Base-by-base conservation (phyloP, 2,888 invertebrate genomes). In the Andrena bucephala region DNA sequence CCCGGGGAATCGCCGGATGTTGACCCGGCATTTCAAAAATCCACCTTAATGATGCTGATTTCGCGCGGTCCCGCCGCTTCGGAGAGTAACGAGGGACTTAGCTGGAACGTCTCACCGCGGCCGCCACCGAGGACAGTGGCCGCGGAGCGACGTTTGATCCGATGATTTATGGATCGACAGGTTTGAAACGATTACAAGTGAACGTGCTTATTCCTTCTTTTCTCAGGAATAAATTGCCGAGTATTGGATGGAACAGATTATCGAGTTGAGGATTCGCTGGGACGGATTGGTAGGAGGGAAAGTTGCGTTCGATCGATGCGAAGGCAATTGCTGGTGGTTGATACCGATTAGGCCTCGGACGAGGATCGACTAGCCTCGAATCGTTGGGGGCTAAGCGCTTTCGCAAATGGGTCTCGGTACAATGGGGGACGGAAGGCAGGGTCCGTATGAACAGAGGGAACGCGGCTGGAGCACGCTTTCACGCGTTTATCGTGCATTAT, bases 401-500 rank as follows among this genome's bases (percentile, higher is more conserved):
- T 85, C 81, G 81, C 81, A 84, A 89, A 89, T 90, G 84, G 83
- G 62, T 69, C 70, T 67, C 24, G 33, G 29, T 73, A 78, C 78
- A 88, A 88, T 85, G 62, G 81, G 50, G n/a, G 60, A 60, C 27
- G 65, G 62, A 67, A 66, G 69, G 54, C 42, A 59, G 77, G 78
- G 78, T 65, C 70, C 65, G 74, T 80, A 70, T 36, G 70, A 77
- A 75, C 74, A 31, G 62, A 5, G 36, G 48, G 60, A 74, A 62
- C 69, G 33, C 60, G 60, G 83, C 74, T 69, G 42, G 77, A 77
- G 79, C 77, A 77, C 80, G 85, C 87, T 85, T 87, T 86, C 85
- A 77, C 84, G 87, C 89, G 81, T 88, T 90, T 91, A 90, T 89
- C 87, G 89, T 78, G 87, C 87, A 89, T 91, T 91, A 91, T 87